phyloP scores from a whole-genome alignment of 1,140 invertebrate genomes.

The Phymastichus coffea region DNA sequence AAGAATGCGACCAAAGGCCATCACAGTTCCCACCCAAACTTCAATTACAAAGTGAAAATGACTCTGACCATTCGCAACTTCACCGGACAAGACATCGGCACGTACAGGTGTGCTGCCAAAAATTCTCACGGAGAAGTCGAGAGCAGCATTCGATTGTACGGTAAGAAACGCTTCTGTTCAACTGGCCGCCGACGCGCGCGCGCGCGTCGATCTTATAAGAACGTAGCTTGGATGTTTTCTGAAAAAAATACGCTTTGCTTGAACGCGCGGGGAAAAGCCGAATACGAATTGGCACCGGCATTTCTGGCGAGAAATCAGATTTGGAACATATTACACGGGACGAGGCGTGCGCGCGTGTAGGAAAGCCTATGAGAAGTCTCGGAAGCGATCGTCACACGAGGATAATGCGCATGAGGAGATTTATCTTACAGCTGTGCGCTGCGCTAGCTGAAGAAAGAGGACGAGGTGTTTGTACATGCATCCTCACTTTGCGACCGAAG shows the following conservation, averaged over 20 bases:
- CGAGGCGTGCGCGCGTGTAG: not conserved
- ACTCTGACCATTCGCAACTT: constrained; percentile 77
- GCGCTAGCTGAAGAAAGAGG: too few species aligned
- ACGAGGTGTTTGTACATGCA: constrained; percentile 35
- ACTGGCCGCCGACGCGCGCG: not conserved
- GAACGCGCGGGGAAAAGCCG: too few species aligned
- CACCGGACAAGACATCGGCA: constrained; percentile 77
- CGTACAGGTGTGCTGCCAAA: constrained; percentile 86
- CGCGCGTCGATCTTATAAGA: too few species aligned
- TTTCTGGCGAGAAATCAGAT: too few species aligned
- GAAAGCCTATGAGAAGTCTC: not conserved
- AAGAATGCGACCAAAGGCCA: constrained; percentile 60
- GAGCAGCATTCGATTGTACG: constrained; percentile 84
- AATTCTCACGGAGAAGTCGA: constrained; percentile 89
- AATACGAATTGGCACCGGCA: too few species aligned
- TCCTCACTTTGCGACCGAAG: constrained; percentile 36
- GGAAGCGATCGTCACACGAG: constrained; percentile 17
- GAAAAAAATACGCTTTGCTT: too few species aligned
- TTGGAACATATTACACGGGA: too few species aligned
- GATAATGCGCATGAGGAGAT: constrained; percentile 27
- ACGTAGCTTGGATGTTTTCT: too few species aligned
- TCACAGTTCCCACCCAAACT: constrained; percentile 1
- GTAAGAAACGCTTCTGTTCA: constrained; percentile 60
- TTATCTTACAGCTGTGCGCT: too few species aligned
- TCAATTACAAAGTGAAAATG: constrained; percentile 78